phyloP scores from a whole-genome alignment of 2,797 vertebrate species.

The Phataginus tricuspis region DNA sequence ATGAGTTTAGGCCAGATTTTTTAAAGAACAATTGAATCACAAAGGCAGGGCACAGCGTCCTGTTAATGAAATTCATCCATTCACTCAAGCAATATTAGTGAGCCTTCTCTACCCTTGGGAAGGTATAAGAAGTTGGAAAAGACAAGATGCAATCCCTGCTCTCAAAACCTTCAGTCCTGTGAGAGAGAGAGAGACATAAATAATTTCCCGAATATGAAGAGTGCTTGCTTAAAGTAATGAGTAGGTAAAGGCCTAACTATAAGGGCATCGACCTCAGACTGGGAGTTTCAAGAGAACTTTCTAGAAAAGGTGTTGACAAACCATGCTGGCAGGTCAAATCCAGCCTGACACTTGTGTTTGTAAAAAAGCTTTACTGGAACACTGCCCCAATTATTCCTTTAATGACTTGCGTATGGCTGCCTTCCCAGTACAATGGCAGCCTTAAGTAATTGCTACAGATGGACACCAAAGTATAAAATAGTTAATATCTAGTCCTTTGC shows the following conservation, averaged over 20 bases:
- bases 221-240: background rate
- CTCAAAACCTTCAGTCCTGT: background rate
- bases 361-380: conserved; percentile 32
- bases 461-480: background rate
- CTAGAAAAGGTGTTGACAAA: background rate
- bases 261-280: background rate
- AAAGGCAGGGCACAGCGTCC: background rate
- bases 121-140: background rate
- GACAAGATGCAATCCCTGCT: background rate
- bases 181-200: background rate
- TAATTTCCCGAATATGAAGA: background rate
- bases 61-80: conserved; percentile 63
- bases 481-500: background rate
- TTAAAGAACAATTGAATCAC: conserved; percentile 53
- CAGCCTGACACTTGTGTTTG: background rate
- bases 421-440: background rate
- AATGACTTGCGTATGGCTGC: background rate
- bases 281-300: background rate
- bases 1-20: conserved; percentile 25
- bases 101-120: background rate
- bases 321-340: background rate
- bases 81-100: conserved; percentile 45
- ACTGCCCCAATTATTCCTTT: background rate
- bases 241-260: background rate
- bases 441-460: background rate